A percentile compares a stretch with the other conserved stretches of the same genome.
These are phyloP conservation scores for Poecilia latipinna DNA, from an alignment of 2,113 vertebrate species.

Conservation along the genomic window DNA sequence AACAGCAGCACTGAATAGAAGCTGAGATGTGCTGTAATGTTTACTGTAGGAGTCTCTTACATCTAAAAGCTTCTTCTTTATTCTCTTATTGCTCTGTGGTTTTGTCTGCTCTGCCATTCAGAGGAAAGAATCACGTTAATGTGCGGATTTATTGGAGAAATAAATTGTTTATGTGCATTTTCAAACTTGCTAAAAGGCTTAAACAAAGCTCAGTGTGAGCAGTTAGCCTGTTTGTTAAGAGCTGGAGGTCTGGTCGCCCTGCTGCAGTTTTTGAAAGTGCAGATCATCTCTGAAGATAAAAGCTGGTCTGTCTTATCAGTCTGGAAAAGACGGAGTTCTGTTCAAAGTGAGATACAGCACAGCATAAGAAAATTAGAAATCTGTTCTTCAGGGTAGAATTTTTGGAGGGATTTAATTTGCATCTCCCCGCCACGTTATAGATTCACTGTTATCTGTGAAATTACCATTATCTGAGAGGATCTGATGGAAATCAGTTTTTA, in stretches of 20 bases:
- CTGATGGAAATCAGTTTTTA: conserved; percentile 72
- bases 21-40: conserved; percentile 52
- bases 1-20: conserved; percentile 46
- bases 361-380: conserved; percentile 68
- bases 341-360: conserved; percentile 70
- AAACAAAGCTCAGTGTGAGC: not conserved
- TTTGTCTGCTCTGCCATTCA: conserved; percentile 17
- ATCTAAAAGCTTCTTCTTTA: conserved; percentile 64
- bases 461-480: conserved; percentile 72
- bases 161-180: conserved; percentile 8
- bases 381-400: conserved; percentile 76
- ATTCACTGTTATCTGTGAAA: conserved; percentile 78
- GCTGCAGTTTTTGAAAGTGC: conserved; percentile 46
- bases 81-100: conserved; percentile 37
- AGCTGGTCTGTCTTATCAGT: conserved; percentile 62
- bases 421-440: conserved; percentile 71
- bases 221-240: conserved; percentile 23
- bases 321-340: conserved; percentile 61
- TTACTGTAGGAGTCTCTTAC: conserved; percentile 55
- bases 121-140: not conserved
- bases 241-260: conserved; percentile 53
- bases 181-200: conserved; percentile 25
- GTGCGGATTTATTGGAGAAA: conserved; percentile 17
- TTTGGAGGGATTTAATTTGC: conserved; percentile 73
- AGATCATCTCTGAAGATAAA: conserved; percentile 71